A percentile compares a stretch with the other conserved stretches of the same genome.
Evolutionary conservation across 2,797 vertebrate species (phyloP).

Genomic region (Rhinatrema bivittatum): DNA sequence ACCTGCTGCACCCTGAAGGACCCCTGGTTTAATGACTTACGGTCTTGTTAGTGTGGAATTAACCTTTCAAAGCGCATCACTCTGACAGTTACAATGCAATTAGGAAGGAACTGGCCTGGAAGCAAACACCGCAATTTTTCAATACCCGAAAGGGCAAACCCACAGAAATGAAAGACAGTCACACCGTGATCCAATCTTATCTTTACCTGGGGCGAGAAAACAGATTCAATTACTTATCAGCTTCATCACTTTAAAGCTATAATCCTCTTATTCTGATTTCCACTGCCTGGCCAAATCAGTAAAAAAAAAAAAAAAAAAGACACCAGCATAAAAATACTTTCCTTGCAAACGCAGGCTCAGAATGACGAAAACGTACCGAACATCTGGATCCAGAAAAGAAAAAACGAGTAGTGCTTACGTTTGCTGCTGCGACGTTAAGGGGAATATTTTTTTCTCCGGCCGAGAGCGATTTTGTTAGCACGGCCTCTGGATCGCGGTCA

Average conservation of each 20-base stretch:
- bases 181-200: slow-evolving; percentile 58
- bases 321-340: slow-evolving; percentile 12
- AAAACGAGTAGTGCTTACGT: too few relatives aligned
- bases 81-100: slow-evolving; percentile 32
- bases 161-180: slow-evolving; percentile 45
- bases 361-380: slow-evolving; percentile 21
- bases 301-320: too few relatives aligned
- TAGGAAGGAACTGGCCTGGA: slow-evolving; percentile 9
- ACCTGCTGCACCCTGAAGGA: too few relatives aligned
- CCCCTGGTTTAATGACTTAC: slow-evolving; percentile 11
- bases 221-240: slow-evolving; percentile 37
- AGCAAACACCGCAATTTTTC: slow-evolving; percentile 18
- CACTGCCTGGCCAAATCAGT: slow-evolving; percentile 16
- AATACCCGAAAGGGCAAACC: slow-evolving; percentile 50
- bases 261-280: slow-evolving; percentile 14
- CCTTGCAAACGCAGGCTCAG: slow-evolving; percentile 16
- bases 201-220: slow-evolving; percentile 46
- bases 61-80: too few relatives aligned
- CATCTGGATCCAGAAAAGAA: too few relatives aligned
- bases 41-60: too few relatives aligned
- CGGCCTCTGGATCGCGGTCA: too few relatives aligned
- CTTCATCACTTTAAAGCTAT: slow-evolving; percentile 36
- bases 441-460: too few relatives aligned
- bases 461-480: too few relatives aligned
- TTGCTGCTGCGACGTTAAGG: too few relatives aligned